Evolutionary conservation across 2,113 vertebrate genomes (phyloP).

Genomic region (Solenodon paradoxus): DNA sequence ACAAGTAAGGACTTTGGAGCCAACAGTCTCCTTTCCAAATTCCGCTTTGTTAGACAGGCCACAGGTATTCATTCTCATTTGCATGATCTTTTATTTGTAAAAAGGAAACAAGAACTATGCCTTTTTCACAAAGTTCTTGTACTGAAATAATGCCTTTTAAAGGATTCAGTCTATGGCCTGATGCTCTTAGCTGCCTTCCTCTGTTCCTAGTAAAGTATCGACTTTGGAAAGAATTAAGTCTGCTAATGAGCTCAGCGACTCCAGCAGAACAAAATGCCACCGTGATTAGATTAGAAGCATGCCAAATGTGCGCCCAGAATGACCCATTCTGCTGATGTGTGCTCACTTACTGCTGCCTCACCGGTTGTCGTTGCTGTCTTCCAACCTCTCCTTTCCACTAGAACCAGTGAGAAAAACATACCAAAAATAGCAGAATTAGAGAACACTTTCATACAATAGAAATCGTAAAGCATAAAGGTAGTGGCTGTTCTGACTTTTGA

Average conservation of each 20-base stretch:
- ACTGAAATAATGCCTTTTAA: background rate
- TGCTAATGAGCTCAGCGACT: background rate
- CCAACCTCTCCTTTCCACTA: background rate
- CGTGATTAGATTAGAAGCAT: fast-evolving
- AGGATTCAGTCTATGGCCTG: background rate
- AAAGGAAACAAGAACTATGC: background rate
- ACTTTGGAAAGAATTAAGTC: background rate
- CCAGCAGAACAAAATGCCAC: background rate
- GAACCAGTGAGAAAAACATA: background rate
- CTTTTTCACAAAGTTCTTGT: background rate
- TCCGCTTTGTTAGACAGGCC: too few relatives aligned
- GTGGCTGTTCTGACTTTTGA: background rate
- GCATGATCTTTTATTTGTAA: background rate
- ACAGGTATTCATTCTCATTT: background rate
- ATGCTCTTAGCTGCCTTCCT: background rate
- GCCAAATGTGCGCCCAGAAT: fast-evolving
- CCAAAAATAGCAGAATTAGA: background rate
- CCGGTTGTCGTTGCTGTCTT: fast-evolving
- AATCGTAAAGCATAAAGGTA: background rate
- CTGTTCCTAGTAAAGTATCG: background rate
- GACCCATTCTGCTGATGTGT: fast-evolving
- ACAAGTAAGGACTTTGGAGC: background rate
- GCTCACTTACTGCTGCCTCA: background rate
- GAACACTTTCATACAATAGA: background rate
- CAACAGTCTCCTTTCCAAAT: background rate